These are phyloP conservation scores for Biston betularia DNA, from an alignment of 2,888 invertebrate species.

Conservation along the genomic window DNA sequence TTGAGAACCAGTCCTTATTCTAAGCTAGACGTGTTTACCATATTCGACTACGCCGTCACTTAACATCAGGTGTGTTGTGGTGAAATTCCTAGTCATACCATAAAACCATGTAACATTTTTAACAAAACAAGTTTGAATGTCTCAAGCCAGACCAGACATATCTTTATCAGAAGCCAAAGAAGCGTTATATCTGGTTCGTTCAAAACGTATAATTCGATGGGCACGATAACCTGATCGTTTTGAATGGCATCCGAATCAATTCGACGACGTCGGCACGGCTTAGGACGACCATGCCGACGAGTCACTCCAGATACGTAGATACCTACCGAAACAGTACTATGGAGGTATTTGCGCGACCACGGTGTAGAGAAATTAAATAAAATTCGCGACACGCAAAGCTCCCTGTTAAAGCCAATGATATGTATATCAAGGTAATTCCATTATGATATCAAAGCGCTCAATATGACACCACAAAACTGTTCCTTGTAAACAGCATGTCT, in stretches of 20 bases:
- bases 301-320: slow-evolving; percentile 50
- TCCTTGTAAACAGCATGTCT: too few relatives aligned
- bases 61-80: too few relatives aligned
- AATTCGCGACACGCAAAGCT: slow-evolving; percentile 54
- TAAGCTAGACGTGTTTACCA: too few relatives aligned
- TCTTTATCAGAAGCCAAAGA: slow-evolving; percentile 46
- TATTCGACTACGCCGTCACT: too few relatives aligned
- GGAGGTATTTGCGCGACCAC: slow-evolving; percentile 36
- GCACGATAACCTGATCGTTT: slow-evolving; percentile 56
- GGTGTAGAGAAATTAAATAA: slow-evolving; percentile 30
- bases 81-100: too few relatives aligned
- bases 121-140: too few relatives aligned
- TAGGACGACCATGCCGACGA: slow-evolving; percentile 46
- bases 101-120: too few relatives aligned
- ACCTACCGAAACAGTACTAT: slow-evolving; percentile 49
- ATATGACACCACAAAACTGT: too few relatives aligned
- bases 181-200: slow-evolving; percentile 45
- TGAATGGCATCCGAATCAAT: slow-evolving; percentile 62
- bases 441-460: too few relatives aligned
- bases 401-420: slow-evolving; percentile 13
- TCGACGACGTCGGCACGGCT: slow-evolving; percentile 49
- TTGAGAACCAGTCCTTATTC: too few relatives aligned
- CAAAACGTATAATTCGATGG: slow-evolving; percentile 52
- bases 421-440: too few relatives aligned
- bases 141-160: slow-evolving; percentile 27